Evolutionary conservation across 2,888 invertebrate genomes (phyloP), one percentile per base, ranked within the genome.

Genomic region (Lochmaea capreae): DNA sequence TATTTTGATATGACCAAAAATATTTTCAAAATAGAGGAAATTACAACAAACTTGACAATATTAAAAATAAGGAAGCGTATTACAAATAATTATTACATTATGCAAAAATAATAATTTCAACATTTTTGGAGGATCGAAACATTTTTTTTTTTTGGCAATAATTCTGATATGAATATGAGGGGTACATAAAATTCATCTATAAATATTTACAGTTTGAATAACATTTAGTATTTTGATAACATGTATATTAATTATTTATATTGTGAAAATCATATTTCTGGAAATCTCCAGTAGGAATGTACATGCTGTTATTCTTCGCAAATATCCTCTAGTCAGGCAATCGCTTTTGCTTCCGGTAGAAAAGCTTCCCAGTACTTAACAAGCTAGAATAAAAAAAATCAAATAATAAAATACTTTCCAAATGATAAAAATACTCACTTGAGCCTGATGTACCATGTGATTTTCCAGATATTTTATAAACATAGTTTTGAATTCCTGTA

Each of bases 361-460:
- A 99, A 99, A 26, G 95, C 92, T 88, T 99, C 98, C 99, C 98
- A 98, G 87, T 95, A 94, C 86, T 96, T 95, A 80, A 96, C 94
- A 59, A 97, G 89, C 94, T 97, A 90, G 59, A 86, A 59, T 8
- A 88, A 73, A 39, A 18, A 42, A n/a, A 33, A 33, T 11, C 0
- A 46, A 46, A 46, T 39, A 39, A 8, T 1, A 39, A 39, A 39
- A 8, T 39, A 39, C 8, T 39, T 39, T 39, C 9, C 8, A 8
- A 39, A 39, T 39, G 33, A 39, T 39, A 39, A 39, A 39, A 39
- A 18, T 26, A 49, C 77, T 77, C 73, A 97, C 97, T 92, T 97
- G 95, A 79, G 97, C 95, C 88, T 99, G 98, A 86, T 97, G 97
- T 79, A 95, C 93, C 91, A 98, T 92, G 87, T 99, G 94, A 72